Evolutionary conservation across 2,888 invertebrate genomes (phyloP), one percentile per base, ranked within the genome.

Genomic region (Meliscaeva auricollis): DNA sequence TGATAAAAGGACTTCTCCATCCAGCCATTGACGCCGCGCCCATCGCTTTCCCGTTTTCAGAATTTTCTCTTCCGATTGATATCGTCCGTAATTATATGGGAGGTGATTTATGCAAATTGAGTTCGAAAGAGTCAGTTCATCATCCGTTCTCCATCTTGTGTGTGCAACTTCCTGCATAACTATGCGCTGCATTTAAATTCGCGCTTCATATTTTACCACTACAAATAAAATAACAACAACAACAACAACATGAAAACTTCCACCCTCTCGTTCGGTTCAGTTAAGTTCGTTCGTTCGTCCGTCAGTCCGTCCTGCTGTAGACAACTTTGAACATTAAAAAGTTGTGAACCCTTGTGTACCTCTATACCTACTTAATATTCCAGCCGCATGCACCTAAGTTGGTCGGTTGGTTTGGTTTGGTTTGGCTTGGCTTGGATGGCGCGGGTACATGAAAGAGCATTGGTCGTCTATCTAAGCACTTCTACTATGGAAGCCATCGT

Each of bases 301-400:
- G 8, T 26, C 35, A 11, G n/a, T 22, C 62, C 17, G 17, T 32
- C 44, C 52, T n/a, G 7, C 17, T 46, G 46, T n/a, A 66, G 56
- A 54, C 81, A 81, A 85, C 81, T 85, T 81, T 81, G 85, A 81
- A 76, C 81, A 85, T 85, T 85, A 85, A 81, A 85, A 85, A 85
- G 76, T 85, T 85, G 76, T 64, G 81, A 54, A 73, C 72, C 84
- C 80, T 62, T 74, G 76, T 80, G 85, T 48, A 77, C 58, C 58
- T 38, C n/a, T n/a, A n/a, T n/a, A 38, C 50, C 81, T 85, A 85
- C 76, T 85, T 81, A 85, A 85, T 85, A 85, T 85, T 81, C 85
- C 56, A 52, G 77, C 73, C 81, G 64, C 81, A 81, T 81, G 73
- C 73, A 77, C 50, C 35, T 35, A 85, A 76, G 44, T 73, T 85